Evolutionary conservation across 1,140 invertebrate species (phyloP).

Genomic region (Bicyclus anynana): DNA sequence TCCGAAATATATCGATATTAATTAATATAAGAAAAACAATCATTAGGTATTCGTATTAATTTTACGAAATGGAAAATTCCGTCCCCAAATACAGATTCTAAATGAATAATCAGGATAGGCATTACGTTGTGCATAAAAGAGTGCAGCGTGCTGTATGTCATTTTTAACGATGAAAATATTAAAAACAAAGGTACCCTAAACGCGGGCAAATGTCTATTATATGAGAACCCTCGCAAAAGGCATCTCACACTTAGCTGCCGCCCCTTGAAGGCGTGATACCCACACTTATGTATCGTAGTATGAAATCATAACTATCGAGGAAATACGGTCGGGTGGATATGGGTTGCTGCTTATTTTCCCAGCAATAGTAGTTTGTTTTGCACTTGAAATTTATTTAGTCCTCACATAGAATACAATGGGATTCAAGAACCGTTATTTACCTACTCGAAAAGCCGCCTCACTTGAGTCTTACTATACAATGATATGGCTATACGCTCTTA

Average conservation of each 20-base stretch:
- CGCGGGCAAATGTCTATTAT: not conserved
- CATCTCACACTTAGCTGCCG: slow-evolving; percentile 43
- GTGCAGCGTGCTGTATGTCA: too few relatives aligned
- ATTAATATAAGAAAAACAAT: too few relatives aligned
- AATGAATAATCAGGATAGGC: too few relatives aligned
- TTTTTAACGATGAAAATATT: too few relatives aligned
- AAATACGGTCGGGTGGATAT: slow-evolving; percentile 3
- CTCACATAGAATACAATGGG: slow-evolving; percentile 2
- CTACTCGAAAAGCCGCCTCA: not conserved
- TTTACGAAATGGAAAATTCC: too few relatives aligned
- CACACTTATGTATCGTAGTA: slow-evolving; percentile 21
- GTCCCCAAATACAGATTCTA: too few relatives aligned
- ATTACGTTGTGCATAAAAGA: too few relatives aligned
- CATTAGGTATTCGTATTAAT: too few relatives aligned
- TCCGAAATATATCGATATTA: too few relatives aligned
- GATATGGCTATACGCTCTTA: too few relatives aligned
- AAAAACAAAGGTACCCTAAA: not conserved
- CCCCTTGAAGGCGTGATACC: slow-evolving; percentile 42
- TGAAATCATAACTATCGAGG: slow-evolving; percentile 14
- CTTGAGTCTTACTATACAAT: not conserved
- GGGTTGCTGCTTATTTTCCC: slow-evolving; percentile 3
- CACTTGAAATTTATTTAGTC: slow-evolving; percentile 10
- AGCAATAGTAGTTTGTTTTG: slow-evolving; percentile 15
- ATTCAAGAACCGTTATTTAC: not conserved
- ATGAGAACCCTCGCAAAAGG: slow-evolving; percentile 39